These are phyloP conservation scores for Fringilla coelebs DNA, from an alignment of 2,797 vertebrate species.

Conservation along the genomic window DNA sequence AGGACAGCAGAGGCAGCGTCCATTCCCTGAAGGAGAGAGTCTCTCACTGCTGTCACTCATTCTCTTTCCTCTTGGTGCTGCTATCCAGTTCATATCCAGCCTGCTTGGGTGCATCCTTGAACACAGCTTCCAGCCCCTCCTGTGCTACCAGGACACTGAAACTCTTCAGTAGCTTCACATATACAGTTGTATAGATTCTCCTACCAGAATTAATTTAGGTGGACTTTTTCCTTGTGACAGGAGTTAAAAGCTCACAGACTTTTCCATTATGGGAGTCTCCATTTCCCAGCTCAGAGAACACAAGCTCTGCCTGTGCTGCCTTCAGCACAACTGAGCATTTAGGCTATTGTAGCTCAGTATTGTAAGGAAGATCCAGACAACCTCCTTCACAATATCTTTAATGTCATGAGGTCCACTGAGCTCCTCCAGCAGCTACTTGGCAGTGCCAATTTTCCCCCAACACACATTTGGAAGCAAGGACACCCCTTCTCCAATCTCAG, in stretches of 20 bases:
- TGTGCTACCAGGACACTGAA: not conserved
- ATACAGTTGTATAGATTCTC: not conserved
- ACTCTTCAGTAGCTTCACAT: not conserved
- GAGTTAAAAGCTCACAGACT: not conserved
- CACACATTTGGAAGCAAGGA: not conserved
- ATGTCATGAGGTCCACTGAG: not conserved
- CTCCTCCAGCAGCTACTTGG: not conserved
- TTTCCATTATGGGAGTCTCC: not conserved
- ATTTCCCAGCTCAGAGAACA: not conserved
- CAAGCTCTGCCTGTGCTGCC: not conserved
- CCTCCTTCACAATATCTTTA: not conserved
- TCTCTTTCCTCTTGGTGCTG: not conserved
- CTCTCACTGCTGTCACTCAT: not conserved
- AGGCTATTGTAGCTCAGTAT: not conserved
- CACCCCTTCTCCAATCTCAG: not conserved
- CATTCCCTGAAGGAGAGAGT: not conserved
- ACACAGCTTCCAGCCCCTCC: not conserved
- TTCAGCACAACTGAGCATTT: not conserved
- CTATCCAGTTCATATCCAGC: not conserved
- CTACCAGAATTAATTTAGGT: not conserved
- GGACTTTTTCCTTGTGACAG: not conserved
- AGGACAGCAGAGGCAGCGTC: not conserved
- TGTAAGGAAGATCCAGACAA: not conserved
- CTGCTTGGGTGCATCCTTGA: not conserved
- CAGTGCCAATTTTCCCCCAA: not conserved